Percentiles rank a stretch among this genome's conserved stretches.
Conservation (phyloP, 2,797 vertebrate genomes). For the Sylvia borin region DNA sequence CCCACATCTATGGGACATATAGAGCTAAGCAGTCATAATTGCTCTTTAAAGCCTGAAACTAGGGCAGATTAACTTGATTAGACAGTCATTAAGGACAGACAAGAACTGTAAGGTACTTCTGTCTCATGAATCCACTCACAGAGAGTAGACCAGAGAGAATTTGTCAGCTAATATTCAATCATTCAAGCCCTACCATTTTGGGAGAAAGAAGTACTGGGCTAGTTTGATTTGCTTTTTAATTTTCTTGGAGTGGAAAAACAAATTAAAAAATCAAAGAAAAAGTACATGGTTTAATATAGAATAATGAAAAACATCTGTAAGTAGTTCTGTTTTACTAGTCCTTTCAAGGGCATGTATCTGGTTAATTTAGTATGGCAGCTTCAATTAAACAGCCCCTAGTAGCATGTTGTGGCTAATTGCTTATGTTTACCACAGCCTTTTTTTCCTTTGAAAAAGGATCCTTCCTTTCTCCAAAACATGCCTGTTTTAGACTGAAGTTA, state of each 20-base stretch:
- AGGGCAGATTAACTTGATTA: background rate
- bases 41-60: background rate
- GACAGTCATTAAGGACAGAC: background rate
- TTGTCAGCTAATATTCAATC: background rate
- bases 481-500: slow-evolving; percentile 68
- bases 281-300: slow-evolving; percentile 54
- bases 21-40: background rate
- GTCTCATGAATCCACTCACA: background rate
- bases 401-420: slow-evolving; percentile 76
- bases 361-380: slow-evolving; percentile 75
- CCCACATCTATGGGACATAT: background rate
- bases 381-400: slow-evolving; percentile 74
- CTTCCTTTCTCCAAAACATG: slow-evolving; percentile 60
- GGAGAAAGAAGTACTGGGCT: background rate
- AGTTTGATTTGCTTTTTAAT: slow-evolving; percentile 54
- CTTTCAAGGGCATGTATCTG: slow-evolving; percentile 60
- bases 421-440: slow-evolving; percentile 67
- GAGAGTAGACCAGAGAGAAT: background rate
- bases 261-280: slow-evolving; percentile 66
- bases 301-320: slow-evolving; percentile 70
- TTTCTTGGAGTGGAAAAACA: slow-evolving; percentile 57
- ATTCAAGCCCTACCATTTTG: background rate
- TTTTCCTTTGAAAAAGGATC: slow-evolving; percentile 69
- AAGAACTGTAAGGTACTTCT: background rate
- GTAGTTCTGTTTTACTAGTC: slow-evolving; percentile 57